Percentiles rank a stretch among this genome's conserved stretches.
These are phyloP conservation scores for Alligator mississippiensis DNA, from an alignment of 2,113 vertebrate species.

Conservation along the genomic window DNA sequence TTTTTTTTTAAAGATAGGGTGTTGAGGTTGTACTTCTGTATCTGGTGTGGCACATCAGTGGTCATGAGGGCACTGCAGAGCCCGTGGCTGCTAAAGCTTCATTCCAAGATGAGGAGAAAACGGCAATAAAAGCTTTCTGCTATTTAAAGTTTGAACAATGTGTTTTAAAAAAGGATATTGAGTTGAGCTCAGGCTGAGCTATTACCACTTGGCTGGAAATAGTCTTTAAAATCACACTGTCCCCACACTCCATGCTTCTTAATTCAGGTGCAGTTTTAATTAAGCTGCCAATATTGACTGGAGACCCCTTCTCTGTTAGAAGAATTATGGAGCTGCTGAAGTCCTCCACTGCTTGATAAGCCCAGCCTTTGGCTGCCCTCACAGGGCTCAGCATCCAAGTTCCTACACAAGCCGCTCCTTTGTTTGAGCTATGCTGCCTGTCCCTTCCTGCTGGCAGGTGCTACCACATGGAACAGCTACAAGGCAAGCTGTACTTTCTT, in stretches of 20 bases:
- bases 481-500: not conserved
- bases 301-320: not conserved
- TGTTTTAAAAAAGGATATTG: conserved; percentile 23
- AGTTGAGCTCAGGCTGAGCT: not conserved
- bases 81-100: conserved; percentile 10
- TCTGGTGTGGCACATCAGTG: not conserved
- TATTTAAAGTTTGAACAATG: not conserved
- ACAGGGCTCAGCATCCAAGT: not conserved
- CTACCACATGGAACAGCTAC: not conserved
- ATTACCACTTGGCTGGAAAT: not conserved
- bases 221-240: not conserved
- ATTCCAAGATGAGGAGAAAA: not conserved
- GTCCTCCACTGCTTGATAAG: not conserved
- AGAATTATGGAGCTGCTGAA: not conserved
- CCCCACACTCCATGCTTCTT: not conserved
- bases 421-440: not conserved
- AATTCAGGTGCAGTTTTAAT: conserved; percentile 14
- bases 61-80: not conserved
- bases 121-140: conserved; percentile 1
- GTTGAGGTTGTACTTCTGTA: not conserved
- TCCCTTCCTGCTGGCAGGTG: not conserved
- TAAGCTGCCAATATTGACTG: not conserved
- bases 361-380: not conserved
- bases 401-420: not conserved
- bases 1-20: not conserved